phyloP scores from a whole-genome alignment of 2,113 vertebrate genomes.

The Neogobius melanostomus region DNA sequence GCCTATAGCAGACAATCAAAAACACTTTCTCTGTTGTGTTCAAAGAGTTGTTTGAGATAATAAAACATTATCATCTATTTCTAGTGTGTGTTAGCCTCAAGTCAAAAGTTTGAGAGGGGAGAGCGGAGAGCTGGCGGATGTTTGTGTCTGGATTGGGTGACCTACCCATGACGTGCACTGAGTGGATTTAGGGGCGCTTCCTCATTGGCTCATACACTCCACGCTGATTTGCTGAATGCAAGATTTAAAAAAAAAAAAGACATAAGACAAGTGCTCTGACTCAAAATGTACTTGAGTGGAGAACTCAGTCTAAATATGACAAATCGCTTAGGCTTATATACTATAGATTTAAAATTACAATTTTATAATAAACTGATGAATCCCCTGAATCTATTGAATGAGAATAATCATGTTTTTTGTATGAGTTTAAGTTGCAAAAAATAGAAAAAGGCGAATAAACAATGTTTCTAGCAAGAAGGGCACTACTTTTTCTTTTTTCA shows the following conservation, averaged over 20 bases:
- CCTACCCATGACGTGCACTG: conserved; percentile 44
- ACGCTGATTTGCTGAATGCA: conserved; percentile 34
- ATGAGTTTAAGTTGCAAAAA: too few relatives aligned
- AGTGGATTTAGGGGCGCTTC: conserved; percentile 31
- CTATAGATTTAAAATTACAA: too few relatives aligned
- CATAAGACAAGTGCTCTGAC: conserved; percentile 8
- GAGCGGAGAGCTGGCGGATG: conserved; percentile 42
- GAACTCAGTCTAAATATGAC: not conserved
- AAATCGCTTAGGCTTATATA: too few relatives aligned
- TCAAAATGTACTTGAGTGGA: not conserved
- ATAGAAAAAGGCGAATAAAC: too few relatives aligned
- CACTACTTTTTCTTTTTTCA: too few relatives aligned
- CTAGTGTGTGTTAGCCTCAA: conserved; percentile 72
- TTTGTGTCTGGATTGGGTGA: conserved; percentile 62
- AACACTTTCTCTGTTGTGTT: conserved; percentile 65
- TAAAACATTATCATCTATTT: conserved; percentile 79
- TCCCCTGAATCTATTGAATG: too few relatives aligned
- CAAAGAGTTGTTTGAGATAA: conserved; percentile 78
- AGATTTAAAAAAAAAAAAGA: conserved; percentile 33
- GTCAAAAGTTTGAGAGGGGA: conserved; percentile 69
- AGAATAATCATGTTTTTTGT: too few relatives aligned
- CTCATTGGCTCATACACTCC: conserved; percentile 61
- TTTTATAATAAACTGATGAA: too few relatives aligned
- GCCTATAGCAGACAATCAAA: conserved; percentile 51
- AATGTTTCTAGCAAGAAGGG: too few relatives aligned